A percentile compares a stretch with the other conserved stretches of the same genome.
These are phyloP conservation scores for Cyprinus carpio DNA, from an alignment of 2,113 vertebrate species.

Conservation along the genomic window DNA sequence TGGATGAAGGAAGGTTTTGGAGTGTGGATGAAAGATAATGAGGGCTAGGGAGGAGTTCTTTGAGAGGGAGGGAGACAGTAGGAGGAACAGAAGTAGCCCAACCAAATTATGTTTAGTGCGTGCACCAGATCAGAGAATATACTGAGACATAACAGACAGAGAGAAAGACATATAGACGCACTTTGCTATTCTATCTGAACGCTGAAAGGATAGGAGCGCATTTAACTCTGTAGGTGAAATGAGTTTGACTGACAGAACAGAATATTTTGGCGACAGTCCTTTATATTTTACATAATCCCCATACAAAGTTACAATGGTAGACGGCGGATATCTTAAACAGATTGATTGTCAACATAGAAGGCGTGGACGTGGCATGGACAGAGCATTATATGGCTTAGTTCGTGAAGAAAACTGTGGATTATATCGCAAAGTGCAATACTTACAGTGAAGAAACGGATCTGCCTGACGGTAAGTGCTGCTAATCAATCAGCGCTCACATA, in stretches of 20 bases:
- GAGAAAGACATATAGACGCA: neutral
- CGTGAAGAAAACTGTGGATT: slow-evolving; percentile 41
- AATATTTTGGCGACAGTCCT: neutral
- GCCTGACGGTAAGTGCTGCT: slow-evolving; percentile 28
- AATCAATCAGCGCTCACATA: neutral
- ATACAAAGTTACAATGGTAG: neutral
- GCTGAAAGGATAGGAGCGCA: neutral
- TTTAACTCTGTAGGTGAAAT: neutral
- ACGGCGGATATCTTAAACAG: neutral
- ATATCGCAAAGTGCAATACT: slow-evolving; percentile 17
- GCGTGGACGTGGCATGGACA: slow-evolving; percentile 7
- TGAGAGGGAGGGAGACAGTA: neutral
- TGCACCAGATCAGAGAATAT: neutral
- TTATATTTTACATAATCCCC: neutral
- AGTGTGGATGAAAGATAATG: neutral
- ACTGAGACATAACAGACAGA: neutral
- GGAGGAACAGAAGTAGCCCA: slow-evolving; percentile 5
- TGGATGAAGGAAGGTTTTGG: no score
- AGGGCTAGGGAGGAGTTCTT: slow-evolving; percentile 7
- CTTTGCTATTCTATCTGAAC: neutral
- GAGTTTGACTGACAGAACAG: neutral
- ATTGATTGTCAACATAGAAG: slow-evolving; percentile 4
- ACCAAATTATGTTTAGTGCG: slow-evolving; percentile 5
- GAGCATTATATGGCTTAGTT: neutral
- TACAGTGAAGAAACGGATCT: slow-evolving; percentile 9